phyloP scores from a whole-genome alignment of 2,113 vertebrate species.

The Arvicanthis niloticus region DNA sequence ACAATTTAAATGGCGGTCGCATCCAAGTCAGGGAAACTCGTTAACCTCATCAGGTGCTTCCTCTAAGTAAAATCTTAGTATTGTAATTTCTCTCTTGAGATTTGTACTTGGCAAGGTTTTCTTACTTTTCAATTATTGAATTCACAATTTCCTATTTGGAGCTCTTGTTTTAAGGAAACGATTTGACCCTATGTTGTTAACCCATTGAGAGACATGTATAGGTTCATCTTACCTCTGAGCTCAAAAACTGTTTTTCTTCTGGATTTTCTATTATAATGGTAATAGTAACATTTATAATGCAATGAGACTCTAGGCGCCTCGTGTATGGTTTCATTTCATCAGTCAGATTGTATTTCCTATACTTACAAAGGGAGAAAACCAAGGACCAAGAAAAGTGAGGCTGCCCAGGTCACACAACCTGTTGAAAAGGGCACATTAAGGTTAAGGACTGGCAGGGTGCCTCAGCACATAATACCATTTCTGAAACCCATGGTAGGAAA shows the following conservation, averaged over 20 bases:
- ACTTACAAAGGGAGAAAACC: background rate
- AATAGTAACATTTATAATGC: background rate
- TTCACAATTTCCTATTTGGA: background rate
- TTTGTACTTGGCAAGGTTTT: constrained; percentile 4
- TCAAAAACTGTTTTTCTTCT: background rate
- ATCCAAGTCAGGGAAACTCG: background rate
- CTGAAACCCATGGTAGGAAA: background rate
- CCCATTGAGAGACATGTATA: background rate
- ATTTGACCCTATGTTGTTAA: background rate
- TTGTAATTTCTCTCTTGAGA: background rate
- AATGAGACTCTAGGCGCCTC: background rate
- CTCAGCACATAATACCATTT: background rate
- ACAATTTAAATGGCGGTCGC: background rate
- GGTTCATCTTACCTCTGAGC: background rate
- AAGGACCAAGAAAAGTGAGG: background rate
- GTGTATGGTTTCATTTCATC: background rate
- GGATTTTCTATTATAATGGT: background rate
- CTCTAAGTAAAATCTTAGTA: constrained; percentile 39
- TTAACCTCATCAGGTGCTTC: background rate
- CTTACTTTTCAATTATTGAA: background rate
- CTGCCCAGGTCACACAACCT: background rate
- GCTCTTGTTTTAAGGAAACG: background rate
- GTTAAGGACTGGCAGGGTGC: background rate
- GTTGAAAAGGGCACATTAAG: background rate
- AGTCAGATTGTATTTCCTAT: constrained; percentile 14